Evolutionary conservation across 2,797 vertebrate genomes (phyloP).

Genomic region (Anableps anableps): DNA sequence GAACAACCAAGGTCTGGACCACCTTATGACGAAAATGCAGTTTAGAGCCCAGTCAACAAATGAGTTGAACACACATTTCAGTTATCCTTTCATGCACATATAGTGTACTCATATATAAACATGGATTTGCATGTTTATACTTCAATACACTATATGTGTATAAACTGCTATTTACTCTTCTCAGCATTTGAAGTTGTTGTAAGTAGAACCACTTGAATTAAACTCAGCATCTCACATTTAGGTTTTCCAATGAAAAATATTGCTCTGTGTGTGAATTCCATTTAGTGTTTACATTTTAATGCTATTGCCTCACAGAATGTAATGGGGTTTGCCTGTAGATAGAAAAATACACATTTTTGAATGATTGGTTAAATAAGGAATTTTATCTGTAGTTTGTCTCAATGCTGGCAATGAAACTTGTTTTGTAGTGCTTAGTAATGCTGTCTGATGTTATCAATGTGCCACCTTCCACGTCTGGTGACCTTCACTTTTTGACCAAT

Average conservation of each 20-base stretch:
- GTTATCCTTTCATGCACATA: neutral
- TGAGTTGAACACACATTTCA: neutral
- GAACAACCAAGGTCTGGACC: conserved; percentile 84
- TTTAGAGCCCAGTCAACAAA: conserved; percentile 55
- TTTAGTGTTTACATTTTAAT: neutral
- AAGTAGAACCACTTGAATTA: neutral
- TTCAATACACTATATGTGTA: neutral
- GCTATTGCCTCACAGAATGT: too few species aligned
- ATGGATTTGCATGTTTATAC: neutral
- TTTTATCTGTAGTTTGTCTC: neutral
- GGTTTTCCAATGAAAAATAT: too few species aligned
- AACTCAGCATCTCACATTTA: neutral
- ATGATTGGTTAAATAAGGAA: neutral
- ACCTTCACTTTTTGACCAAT: too few species aligned
- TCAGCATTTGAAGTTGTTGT: neutral
- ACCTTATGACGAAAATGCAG: conserved; percentile 74
- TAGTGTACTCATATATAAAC: neutral
- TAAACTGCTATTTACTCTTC: neutral
- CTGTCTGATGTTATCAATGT: too few species aligned
- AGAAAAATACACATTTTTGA: neutral
- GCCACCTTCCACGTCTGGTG: too few species aligned
- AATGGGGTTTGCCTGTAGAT: neutral
- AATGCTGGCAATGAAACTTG: neutral
- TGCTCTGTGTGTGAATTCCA: neutral
- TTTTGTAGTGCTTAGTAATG: too few species aligned